Base-by-base conservation (phyloP, 2,888 invertebrate genomes). In the Chydorus sphaericus region DNA sequence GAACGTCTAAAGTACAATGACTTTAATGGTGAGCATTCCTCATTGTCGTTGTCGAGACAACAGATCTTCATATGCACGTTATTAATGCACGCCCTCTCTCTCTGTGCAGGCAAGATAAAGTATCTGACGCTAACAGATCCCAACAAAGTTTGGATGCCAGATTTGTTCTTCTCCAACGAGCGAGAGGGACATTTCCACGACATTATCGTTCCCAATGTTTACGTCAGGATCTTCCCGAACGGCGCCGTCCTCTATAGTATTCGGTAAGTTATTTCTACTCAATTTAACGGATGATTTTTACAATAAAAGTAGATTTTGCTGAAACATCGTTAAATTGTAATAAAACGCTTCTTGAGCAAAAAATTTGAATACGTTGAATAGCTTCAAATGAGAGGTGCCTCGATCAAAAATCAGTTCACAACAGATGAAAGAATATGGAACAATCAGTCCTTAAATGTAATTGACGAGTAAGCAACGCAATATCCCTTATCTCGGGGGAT, bases 1-100 rank as follows among this genome's bases (percentile, higher is more conserved):
- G 90, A 92, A 71, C 77, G 94, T 65, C 78, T 91, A 61, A 83
- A 83, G 70, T 91, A 89, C 71, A 83, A 89, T 71, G 88, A 90
- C 73, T 82, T 84, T 65, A 23, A 36, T 36, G 52, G 52, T 52
- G 20, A 44, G 10, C 5, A 14, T 4, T 14, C 16, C 3, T 28
- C 30, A 18, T n/a, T 37, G 18, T 23, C 10, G 26, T 11, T 23
- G 7, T 44, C 20, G 14, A 20, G 28, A n/a, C n/a, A n/a, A n/a
- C n/a, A n/a, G n/a, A n/a, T n/a, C 33, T 33, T 33, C 8, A 33
- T 33, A 8, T 14, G 33, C 33, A 10, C 33, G 8, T 14, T 33
- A 14, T 33, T 33, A 10, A 14, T 33, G 33, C 33, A 10, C 14
- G 33, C 8, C 14, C 14, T 33, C 33, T 33, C 8, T 33, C 33